Evolutionary conservation across 2,888 invertebrate genomes (phyloP), one percentile per base, ranked within the genome.

Genomic region (Cosmia pyralina): DNA sequence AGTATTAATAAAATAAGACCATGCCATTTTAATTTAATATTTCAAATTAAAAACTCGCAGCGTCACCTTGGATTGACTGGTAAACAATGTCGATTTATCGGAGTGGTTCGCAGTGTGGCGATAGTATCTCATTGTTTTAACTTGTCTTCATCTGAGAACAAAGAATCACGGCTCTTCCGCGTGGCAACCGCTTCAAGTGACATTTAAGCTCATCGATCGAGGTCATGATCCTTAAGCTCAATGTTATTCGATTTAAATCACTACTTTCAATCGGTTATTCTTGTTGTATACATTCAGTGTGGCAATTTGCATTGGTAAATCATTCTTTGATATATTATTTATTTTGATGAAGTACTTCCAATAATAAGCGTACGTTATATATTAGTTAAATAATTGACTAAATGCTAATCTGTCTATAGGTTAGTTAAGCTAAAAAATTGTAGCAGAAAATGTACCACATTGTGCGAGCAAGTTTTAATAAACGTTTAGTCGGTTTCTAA

Each of bases 161-260:
- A 94, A 93, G 93, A 92, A 90, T 89, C 90, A 88, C 85, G 85
- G 78, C 86, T 90, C 91, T 95, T 95, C 95, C 95, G 94, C 93
- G 88, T 94, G 90, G 93, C 91, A 93, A 94, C 94, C 83, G 86
- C 89, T 90, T 87, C 94, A 91, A 94, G 93, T 95, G 95, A 94
- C 94, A 95, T 95, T 95, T 94, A 94, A 92, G 87, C 92, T 94
- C 94, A 94, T 92, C 92, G 92, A 93, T 93, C 92, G 94, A 95
- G 94, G 94, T 93, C 94, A 86, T 90, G 90, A 89, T 92, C 89
- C 86, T 85, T 89, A 88, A 87, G 87, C 89, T 90, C 88, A 88
- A 87, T 90, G 88, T 88, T 89, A 87, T 88, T 87, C 85, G 63
- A 68, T 79, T 83, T 75, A 68, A 75, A 83, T 75, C 59, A 68